Conservation (phyloP, 92 coral and sea anemone genomes). For the Bergia puertoricense region DNA sequence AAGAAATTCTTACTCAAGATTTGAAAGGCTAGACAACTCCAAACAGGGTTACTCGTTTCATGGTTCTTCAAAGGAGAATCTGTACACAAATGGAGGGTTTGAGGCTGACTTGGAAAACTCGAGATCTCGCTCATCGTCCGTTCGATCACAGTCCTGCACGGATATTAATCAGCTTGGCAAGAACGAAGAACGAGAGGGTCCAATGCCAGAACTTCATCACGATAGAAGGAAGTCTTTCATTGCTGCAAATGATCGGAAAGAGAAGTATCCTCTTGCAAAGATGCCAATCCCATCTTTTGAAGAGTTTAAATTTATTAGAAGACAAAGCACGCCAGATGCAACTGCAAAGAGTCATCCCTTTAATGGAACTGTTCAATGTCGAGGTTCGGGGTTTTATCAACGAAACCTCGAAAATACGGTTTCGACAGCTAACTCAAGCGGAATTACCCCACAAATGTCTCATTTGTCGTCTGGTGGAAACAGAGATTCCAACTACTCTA, state of each 20-base stretch:
- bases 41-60: background rate
- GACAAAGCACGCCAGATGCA: conserved; percentile 25
- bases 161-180: conserved; percentile 22
- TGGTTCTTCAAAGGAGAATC: background rate
- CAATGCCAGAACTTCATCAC: conserved; percentile 5
- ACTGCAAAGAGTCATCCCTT: background rate
- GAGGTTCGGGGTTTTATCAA: background rate
- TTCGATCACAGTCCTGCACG: conserved; percentile 20
- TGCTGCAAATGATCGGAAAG: conserved; percentile 34
- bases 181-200: conserved; percentile 6
- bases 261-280: conserved; percentile 68
- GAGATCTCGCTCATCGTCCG: conserved; percentile 21
- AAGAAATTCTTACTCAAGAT: background rate
- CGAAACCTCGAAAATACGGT: background rate
- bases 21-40: background rate
- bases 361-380: background rate
- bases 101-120: background rate
- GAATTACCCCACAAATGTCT: background rate
- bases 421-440: background rate
- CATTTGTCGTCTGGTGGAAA: background rate
- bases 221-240: conserved; percentile 43
- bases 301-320: conserved; percentile 74
- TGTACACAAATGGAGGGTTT: background rate
- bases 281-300: conserved; percentile 87
- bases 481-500: background rate